Percentiles rank a stretch among this genome's conserved stretches.
These are phyloP conservation scores for Bombyx huttoni DNA, from an alignment of 2,888 invertebrate species.

Conservation along the genomic window DNA sequence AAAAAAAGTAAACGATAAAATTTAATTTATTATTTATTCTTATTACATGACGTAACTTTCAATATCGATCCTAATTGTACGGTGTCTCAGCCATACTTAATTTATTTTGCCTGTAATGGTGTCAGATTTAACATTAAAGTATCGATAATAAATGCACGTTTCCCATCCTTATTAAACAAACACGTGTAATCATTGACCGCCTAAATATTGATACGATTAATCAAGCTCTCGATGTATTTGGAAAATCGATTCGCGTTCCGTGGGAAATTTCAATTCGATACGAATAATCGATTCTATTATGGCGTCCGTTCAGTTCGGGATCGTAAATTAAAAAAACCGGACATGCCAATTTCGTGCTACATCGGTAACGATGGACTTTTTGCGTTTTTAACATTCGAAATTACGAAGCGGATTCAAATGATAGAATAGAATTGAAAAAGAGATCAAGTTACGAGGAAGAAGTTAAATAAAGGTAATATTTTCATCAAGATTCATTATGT, in stretches of 20 bases:
- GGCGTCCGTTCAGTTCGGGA: constrained; percentile 16
- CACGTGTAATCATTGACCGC: constrained; percentile 8
- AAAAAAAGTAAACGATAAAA: too few relatives aligned
- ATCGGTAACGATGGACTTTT: constrained; percentile 13
- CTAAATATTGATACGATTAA: constrained; percentile 42
- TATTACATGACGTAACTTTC: too few relatives aligned
- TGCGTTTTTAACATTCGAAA: not conserved
- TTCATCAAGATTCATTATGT: too few relatives aligned
- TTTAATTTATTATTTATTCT: too few relatives aligned
- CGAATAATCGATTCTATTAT: constrained; percentile 40
- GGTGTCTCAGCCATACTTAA: too few relatives aligned
- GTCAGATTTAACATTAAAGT: not conserved
- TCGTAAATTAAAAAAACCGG: constrained; percentile 28
- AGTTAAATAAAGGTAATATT: too few relatives aligned
- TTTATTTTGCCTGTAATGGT: too few relatives aligned
- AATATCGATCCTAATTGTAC: too few relatives aligned
- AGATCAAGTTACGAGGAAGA: not conserved
- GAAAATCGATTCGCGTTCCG: constrained; percentile 23
- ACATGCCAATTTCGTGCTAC: constrained; percentile 27
- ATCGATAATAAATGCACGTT: constrained; percentile 1
- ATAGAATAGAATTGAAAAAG: not conserved
- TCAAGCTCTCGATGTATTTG: constrained; percentile 33
- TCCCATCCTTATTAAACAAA: constrained; percentile 6
- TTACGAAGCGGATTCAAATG: not conserved
- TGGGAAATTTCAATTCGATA: constrained; percentile 35